A percentile compares a stretch with the other conserved stretches of the same genome.
These are phyloP conservation scores for Aleiodes alternator DNA, from an alignment of 2,888 invertebrate species.

Conservation along the genomic window DNA sequence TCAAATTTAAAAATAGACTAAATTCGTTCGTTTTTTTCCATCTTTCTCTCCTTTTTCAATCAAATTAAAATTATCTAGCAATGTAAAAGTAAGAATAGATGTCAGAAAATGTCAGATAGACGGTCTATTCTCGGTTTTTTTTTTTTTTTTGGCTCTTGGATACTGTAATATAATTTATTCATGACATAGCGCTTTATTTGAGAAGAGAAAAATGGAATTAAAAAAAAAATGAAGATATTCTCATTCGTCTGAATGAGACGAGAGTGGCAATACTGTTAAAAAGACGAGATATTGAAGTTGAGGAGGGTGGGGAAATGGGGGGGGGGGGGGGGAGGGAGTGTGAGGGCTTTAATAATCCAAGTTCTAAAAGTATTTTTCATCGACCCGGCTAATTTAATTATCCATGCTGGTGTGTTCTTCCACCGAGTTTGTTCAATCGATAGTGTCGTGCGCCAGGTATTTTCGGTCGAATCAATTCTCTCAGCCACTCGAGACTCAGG, in stretches of 20 bases:
- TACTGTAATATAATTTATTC: constrained; percentile 27
- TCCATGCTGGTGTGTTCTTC: constrained; percentile 45
- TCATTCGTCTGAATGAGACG: not conserved
- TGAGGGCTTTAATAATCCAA: constrained; percentile 36
- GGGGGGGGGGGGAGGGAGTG: too few species aligned
- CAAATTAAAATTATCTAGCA: not conserved
- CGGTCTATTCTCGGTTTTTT: constrained; percentile 17
- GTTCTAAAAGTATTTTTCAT: constrained; percentile 46
- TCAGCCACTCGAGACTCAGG: not conserved
- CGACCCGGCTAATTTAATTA: constrained; percentile 47
- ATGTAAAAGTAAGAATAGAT: constrained; percentile 2
- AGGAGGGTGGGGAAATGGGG: too few species aligned
- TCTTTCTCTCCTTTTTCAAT: not conserved
- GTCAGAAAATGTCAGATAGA: constrained; percentile 25
- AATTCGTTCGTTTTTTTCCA: too few species aligned
- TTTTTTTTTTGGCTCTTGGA: constrained; percentile 14
- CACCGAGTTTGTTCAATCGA: constrained; percentile 42
- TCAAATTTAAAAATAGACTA: not conserved
- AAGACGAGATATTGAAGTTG: constrained; percentile 9
- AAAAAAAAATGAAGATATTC: constrained; percentile 18
- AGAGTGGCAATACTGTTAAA: constrained; percentile 21
- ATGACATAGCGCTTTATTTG: constrained; percentile 2
- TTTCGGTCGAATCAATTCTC: constrained; percentile 33
- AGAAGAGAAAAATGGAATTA: not conserved
- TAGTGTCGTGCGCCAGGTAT: constrained; percentile 36